Evolutionary conservation across 2,888 invertebrate species (phyloP).

Genomic region (Meliscaeva auricollis): DNA sequence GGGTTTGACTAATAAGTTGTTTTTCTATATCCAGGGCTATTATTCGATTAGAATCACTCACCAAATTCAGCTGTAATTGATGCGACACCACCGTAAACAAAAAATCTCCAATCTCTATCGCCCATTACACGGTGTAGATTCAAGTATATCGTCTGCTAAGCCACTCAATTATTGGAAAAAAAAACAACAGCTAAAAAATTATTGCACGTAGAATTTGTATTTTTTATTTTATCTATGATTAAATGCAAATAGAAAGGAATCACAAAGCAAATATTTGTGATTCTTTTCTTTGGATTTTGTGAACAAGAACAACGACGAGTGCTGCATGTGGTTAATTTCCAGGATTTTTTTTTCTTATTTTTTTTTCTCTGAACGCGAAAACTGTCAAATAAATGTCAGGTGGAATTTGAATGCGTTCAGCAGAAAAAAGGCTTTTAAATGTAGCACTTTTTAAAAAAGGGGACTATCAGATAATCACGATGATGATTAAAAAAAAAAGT

Average conservation of each 20-base stretch:
- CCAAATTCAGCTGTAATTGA: slow-evolving; percentile 97
- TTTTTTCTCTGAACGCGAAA: not conserved
- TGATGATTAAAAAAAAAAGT: no score
- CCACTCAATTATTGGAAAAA: not conserved
- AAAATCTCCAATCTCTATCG: slow-evolving; percentile 95
- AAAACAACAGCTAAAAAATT: not conserved
- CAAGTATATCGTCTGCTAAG: slow-evolving; percentile 36
- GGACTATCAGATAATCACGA: no score
- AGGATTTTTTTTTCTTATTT: slow-evolving; percentile 30
- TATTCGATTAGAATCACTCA: slow-evolving; percentile 84
- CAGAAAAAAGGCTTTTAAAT: not conserved
- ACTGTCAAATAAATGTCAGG: slow-evolving; percentile 61
- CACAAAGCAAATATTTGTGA: slow-evolving; percentile 69
- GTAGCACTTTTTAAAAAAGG: slow-evolving; percentile 6
- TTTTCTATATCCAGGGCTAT: not conserved
- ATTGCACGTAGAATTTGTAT: not conserved
- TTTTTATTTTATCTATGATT: slow-evolving; percentile 25
- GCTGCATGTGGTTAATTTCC: slow-evolving; percentile 64
- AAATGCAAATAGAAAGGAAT: slow-evolving; percentile 63
- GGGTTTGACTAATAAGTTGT: no score
- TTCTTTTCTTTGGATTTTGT: slow-evolving; percentile 58
- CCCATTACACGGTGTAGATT: slow-evolving; percentile 58
- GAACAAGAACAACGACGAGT: slow-evolving; percentile 33
- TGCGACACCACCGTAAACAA: slow-evolving; percentile 96
- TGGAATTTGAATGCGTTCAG: slow-evolving; percentile 14